Conservation (phyloP, 2,888 invertebrate species). For the Gasteruption jaculator region DNA sequence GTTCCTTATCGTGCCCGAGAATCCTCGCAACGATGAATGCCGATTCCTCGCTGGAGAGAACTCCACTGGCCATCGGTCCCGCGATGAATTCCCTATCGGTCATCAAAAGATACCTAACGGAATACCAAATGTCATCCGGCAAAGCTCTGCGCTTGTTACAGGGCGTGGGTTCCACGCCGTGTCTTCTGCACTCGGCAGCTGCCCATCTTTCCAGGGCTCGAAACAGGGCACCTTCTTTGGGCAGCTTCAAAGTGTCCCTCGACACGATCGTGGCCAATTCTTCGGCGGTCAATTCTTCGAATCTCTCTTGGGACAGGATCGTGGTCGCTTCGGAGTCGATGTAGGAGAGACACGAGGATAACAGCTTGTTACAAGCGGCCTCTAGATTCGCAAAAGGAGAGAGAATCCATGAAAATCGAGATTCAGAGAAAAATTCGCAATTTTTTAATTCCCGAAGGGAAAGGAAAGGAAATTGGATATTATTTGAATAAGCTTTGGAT, state of each 20-base stretch:
- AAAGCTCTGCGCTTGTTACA: conserved; percentile 55
- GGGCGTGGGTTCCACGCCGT: conserved; percentile 54
- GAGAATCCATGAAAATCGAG: too few species aligned
- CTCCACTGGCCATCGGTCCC: conserved; percentile 56
- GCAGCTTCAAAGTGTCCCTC: conserved; percentile 65
- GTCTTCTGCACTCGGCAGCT: conserved; percentile 56
- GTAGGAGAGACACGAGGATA: conserved; percentile 64
- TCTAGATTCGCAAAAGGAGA: too few species aligned
- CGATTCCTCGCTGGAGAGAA: conserved; percentile 56
- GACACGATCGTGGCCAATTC: conserved; percentile 64
- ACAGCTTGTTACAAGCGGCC: conserved; percentile 58
- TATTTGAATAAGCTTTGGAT: too few species aligned
- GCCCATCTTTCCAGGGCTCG: conserved; percentile 63
- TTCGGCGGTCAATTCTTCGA: conserved; percentile 62
- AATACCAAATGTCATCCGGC: conserved; percentile 53
- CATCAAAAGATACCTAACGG: conserved; percentile 66
- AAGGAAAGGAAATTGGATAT: too few species aligned
- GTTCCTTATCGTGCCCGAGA: conserved; percentile 31
- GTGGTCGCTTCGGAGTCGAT: conserved; percentile 59
- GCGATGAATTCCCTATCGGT: conserved; percentile 61
- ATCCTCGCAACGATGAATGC: conserved; percentile 38
- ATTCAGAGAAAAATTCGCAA: too few species aligned
- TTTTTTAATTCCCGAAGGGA: background rate
- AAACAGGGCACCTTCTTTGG: conserved; percentile 61
- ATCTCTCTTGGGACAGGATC: conserved; percentile 56